A percentile compares a stretch with the other conserved stretches of the same genome.
Conservation (phyloP, 1,140 invertebrate genomes). For the Trichogramma pretiosum region DNA sequence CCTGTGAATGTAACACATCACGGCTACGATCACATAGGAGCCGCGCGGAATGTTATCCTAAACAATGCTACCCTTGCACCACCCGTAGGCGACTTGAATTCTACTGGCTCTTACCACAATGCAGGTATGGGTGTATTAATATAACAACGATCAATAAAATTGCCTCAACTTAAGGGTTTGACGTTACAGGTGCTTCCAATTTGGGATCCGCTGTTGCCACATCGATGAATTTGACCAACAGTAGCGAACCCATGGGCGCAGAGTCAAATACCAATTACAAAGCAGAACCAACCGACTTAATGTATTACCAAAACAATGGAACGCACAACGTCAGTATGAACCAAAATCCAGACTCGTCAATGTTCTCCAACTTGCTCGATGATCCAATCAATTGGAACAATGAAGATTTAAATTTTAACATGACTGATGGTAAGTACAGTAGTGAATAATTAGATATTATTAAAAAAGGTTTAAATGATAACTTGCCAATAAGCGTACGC, state of each 20-base stretch:
- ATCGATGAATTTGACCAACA: conserved; percentile 69
- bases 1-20: conserved; percentile 17
- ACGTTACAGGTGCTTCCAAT: conserved; percentile 52
- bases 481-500: not conserved
- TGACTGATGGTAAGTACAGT: conserved; percentile 71
- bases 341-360: conserved; percentile 74
- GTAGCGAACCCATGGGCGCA: conserved; percentile 47
- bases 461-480: conserved; percentile 6
- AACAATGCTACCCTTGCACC: conserved; percentile 59
- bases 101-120: conserved; percentile 50
- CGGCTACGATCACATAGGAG: conserved; percentile 38
- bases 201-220: conserved; percentile 68
- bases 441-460: not conserved
- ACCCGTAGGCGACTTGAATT: conserved; percentile 53
- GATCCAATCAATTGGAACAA: conserved; percentile 50
- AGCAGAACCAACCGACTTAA: conserved; percentile 49
- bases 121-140: conserved; percentile 40
- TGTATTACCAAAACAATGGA: conserved; percentile 51
- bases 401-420: conserved; percentile 75
- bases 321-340: conserved; percentile 61
- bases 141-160: not conserved
- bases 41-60: conserved; percentile 50
- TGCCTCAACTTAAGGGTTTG: conserved; percentile 41
- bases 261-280: conserved; percentile 41
- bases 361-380: conserved; percentile 42